Evolutionary conservation across 2,113 vertebrate genomes (phyloP).

Genomic region (Entelurus aequoreus): DNA sequence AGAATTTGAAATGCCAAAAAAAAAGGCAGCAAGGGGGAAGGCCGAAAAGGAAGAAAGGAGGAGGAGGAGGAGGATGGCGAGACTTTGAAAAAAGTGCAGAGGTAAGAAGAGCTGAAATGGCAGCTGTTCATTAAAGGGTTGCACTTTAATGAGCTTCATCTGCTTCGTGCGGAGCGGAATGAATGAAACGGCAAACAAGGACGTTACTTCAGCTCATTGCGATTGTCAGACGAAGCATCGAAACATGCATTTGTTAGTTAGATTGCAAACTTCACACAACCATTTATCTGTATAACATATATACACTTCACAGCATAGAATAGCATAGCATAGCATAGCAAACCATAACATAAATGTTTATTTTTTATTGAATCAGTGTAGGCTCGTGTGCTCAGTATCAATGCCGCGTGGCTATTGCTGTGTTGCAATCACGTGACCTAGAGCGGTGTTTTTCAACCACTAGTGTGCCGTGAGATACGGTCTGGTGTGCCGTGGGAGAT

Average conservation of each 20-base stretch:
- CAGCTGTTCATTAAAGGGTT: conserved; percentile 1
- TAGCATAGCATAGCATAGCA: too few species aligned
- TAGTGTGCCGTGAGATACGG: too few species aligned
- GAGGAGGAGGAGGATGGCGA: background rate
- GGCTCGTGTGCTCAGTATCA: too few species aligned
- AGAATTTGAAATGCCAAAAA: background rate
- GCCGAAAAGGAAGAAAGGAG: background rate
- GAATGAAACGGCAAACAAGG: conserved; percentile 6
- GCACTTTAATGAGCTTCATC: background rate
- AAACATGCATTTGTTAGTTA: background rate
- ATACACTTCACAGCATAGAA: too few species aligned
- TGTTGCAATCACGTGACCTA: too few species aligned
- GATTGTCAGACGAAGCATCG: background rate
- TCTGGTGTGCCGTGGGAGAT: too few species aligned
- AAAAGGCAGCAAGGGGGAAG: background rate
- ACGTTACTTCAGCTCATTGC: background rate
- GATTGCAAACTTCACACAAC: too few species aligned
- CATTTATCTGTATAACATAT: too few species aligned
- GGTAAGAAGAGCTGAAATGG: conserved; percentile 1
- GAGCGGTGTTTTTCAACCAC: too few species aligned
- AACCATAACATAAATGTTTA: too few species aligned
- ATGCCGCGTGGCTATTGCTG: too few species aligned
- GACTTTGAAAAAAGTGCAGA: background rate
- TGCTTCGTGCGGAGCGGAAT: background rate
- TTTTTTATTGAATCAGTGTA: too few species aligned